Base-by-base conservation (phyloP, 1,140 invertebrate genomes). In the Ceratina calcarata region DNA sequence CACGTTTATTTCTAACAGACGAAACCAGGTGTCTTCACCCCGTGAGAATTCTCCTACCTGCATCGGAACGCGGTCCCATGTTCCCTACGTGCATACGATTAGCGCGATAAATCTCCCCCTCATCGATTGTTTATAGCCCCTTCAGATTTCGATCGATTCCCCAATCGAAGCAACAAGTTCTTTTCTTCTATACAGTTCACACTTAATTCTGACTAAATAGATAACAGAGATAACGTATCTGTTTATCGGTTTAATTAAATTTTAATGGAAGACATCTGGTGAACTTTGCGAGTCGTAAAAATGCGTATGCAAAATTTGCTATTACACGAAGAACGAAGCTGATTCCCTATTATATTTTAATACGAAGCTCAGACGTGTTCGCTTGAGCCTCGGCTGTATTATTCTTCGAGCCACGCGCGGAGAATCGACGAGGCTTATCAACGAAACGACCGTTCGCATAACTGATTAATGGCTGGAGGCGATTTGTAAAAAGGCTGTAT, bases 401-500 rank as follows among this genome's bases (percentile, higher is more conserved):
- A 37, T 37, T 37, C 6, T 37, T 37, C 32, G 16, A 32, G 2
- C 37, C 70, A 66, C n/a, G 12, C 8, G 27, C 22, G 69, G 66
- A 18, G 24, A 74, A 70, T 79, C 65, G 58, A 60, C 49, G 60
- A 68, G 58, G 3, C 61, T 76, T 80, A 80, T 77, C 72, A 49
- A 32, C 55, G 73, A 22, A 75, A 51, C 51, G 24, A 37, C 57
- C 8, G 8, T 83, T 57, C 58, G 69, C 20, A 60, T 82, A 85
- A 82, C 62, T 53, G 67, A 69, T 72, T 85, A 79, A 86, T 72
- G 68, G 32, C 32, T 2, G 18, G 10, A 7, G 27, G 32, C 65
- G 51, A 72, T 85, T 86, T 82, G 49, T 76, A 62, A 78, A 70
- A 73, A 74, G 53, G 70, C 51, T 73, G 62, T 12, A 75, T 13